These are phyloP conservation scores for human DNA, from an alignment of 2,113 vertebrate species.

Conservation along the genomic window GRCh38 chr18:5878501-5879000, in stretches of 20 bases:
- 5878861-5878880: neutral
- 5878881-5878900: neutral
- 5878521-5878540: rapidly evolving
- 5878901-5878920: neutral
- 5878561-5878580: rapidly evolving
- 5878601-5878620: neutral
- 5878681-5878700: neutral
- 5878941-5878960: neutral
- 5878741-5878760: neutral
- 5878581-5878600: neutral
- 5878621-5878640: neutral
- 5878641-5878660: neutral
- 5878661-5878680: neutral
- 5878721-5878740: neutral
- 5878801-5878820: neutral
- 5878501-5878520: rapidly evolving
- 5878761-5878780: neutral
- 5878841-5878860: neutral
- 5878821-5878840: neutral
- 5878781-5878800: neutral
- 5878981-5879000: neutral
- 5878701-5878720: too few relatives aligned
- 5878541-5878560: too few relatives aligned
- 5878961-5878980: neutral
- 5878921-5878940: neutral